phyloP scores from a whole-genome alignment of 2,797 vertebrate species.

The Pteronotus mesoamericanus region DNA sequence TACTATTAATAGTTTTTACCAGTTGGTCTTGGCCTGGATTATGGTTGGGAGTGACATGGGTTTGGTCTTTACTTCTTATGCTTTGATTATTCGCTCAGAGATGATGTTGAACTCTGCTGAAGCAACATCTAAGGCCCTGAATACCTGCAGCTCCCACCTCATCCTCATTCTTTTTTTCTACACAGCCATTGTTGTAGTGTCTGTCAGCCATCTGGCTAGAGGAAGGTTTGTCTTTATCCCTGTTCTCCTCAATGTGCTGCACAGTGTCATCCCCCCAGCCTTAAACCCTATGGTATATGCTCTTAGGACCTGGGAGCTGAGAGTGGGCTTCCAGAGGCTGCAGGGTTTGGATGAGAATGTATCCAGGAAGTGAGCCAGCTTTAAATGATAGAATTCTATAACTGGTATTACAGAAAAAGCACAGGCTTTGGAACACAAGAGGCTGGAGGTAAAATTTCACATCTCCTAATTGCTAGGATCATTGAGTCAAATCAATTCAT shows the following conservation, averaged over 20 bases:
- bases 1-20: constrained; percentile 59
- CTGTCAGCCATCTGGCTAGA: constrained; percentile 58
- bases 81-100: constrained; percentile 57
- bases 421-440: not conserved
- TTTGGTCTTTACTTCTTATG: constrained; percentile 65
- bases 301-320: constrained; percentile 77
- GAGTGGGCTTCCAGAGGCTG: constrained; percentile 57
- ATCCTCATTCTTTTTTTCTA: constrained; percentile 68
- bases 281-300: constrained; percentile 79
- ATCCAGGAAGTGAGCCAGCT: not conserved
- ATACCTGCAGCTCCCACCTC: constrained; percentile 70
- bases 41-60: constrained; percentile 51
- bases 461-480: not conserved
- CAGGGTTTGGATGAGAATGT: not conserved
- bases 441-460: not conserved
- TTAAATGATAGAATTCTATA: not conserved
- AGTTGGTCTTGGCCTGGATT: constrained; percentile 49
- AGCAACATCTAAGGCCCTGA: constrained; percentile 67
- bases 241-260: constrained; percentile 73
- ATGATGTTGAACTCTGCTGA: constrained; percentile 57
- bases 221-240: constrained; percentile 44
- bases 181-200: constrained; percentile 51
- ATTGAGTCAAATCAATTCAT: not conserved
- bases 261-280: constrained; percentile 72
- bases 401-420: not conserved